Evolutionary conservation across 2,113 vertebrate species (phyloP).

Genomic region (Callorhinus ursinus): DNA sequence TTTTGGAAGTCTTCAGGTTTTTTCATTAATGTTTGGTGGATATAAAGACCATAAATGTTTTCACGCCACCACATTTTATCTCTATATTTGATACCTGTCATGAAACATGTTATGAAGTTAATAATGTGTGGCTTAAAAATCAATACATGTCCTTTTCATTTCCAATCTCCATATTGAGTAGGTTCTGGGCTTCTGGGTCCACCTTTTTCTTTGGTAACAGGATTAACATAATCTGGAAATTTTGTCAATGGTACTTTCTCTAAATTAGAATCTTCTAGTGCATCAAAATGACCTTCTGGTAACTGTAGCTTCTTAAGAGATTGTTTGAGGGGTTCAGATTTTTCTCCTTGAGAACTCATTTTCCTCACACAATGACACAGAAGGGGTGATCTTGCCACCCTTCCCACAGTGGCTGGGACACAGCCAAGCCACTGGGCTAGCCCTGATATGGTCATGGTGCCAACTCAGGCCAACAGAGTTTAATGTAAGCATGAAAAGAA

Average conservation of each 20-base stretch:
- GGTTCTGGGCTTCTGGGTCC: constrained; percentile 96
- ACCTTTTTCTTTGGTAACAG: constrained; percentile 79
- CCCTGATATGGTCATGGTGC: neutral
- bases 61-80: neutral
- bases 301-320: constrained; percentile 91
- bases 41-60: neutral
- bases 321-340: constrained; percentile 79
- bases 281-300: constrained; percentile 93
- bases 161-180: constrained; percentile 97
- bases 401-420: neutral
- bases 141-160: constrained; percentile 97
- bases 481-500: neutral
- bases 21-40: neutral
- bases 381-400: constrained; percentile 63
- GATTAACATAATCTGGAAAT: constrained; percentile 79
- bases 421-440: neutral
- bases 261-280: constrained; percentile 82
- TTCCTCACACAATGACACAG: constrained; percentile 77
- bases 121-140: constrained; percentile 88
- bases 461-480: neutral
- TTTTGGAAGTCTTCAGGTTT: neutral
- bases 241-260: constrained; percentile 88
- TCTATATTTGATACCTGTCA: neutral
- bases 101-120: neutral
- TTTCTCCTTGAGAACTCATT: constrained; percentile 79